Conservation (phyloP, 2,113 vertebrate genomes). For the Hydrolagus affinis region DNA sequence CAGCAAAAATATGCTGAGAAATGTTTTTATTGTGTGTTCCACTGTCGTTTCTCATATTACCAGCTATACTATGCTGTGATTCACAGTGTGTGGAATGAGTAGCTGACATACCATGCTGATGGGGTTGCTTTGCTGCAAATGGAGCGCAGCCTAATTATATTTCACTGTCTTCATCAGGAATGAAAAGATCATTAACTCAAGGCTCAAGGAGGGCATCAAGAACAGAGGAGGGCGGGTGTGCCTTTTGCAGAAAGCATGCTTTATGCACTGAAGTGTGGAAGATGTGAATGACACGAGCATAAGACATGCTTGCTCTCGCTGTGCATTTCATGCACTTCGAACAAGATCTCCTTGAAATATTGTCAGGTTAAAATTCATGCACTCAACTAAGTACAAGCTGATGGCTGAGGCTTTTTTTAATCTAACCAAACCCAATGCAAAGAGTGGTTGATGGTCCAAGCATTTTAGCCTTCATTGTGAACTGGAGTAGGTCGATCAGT, state of each 20-base stretch:
- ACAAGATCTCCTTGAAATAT: neutral
- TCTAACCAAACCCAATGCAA: neutral
- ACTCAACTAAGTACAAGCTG: neutral
- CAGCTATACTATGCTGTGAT: neutral
- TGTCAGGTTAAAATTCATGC: constrained; percentile 16
- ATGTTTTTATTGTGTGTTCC: neutral
- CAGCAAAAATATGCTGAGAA: neutral
- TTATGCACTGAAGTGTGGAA: constrained; percentile 21
- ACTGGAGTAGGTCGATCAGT: constrained; percentile 17
- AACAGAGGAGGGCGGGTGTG: constrained; percentile 10
- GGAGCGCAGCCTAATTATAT: constrained; percentile 16
- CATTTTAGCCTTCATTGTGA: neutral
- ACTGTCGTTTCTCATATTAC: neutral
- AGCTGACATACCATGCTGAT: neutral
- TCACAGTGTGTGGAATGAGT: neutral
- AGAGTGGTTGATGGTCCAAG: neutral
- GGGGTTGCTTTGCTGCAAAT: constrained; percentile 5
- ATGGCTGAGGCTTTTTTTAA: neutral
- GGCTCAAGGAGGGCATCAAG: neutral
- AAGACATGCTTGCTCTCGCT: neutral
- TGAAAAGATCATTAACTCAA: constrained; percentile 26
- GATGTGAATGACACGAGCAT: constrained; percentile 14
- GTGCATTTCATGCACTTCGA: neutral
- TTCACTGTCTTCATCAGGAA: constrained; percentile 19
- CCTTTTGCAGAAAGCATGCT: neutral